A percentile compares a stretch with the other conserved stretches of the same genome.
Conservation (phyloP, 1,140 invertebrate genomes). For the Drosophila persimilis region DNA sequence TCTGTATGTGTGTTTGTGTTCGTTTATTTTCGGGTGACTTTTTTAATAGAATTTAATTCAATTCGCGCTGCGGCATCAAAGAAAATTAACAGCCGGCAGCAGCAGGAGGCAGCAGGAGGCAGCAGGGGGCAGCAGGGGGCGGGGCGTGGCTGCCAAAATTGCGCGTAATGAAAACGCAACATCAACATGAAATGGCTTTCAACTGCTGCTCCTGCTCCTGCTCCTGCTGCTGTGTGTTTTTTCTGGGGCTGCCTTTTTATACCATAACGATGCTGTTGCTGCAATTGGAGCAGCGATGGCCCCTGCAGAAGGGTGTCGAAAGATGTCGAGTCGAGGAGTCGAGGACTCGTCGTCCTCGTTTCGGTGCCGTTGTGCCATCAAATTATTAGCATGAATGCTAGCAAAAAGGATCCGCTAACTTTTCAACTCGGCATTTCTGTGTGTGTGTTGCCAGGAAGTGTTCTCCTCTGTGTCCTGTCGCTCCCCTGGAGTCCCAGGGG, state of each 20-base stretch:
- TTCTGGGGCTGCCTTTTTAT: neutral
- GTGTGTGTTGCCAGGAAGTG: conserved; percentile 53
- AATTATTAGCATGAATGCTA: conserved; percentile 80
- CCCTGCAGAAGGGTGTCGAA: too few relatives aligned
- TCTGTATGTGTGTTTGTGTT: conserved; percentile 4
- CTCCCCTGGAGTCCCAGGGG: conserved; percentile 25
- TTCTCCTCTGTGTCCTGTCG: neutral
- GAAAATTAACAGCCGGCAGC: conserved; percentile 49
- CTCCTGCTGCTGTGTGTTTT: conserved; percentile 20
- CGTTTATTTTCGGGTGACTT: conserved; percentile 18
- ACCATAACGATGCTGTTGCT: neutral
- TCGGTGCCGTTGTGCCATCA: conserved; percentile 52
- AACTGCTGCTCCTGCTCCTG: conserved; percentile 15
- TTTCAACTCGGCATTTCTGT: conserved; percentile 12
- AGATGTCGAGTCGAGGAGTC: conserved; percentile 24
- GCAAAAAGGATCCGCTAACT: conserved; percentile 59
- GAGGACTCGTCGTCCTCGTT: conserved; percentile 33
- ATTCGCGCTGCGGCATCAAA: conserved; percentile 63
- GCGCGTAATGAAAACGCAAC: conserved; percentile 79
- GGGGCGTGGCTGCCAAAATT: conserved; percentile 55
- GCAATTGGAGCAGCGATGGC: too few relatives aligned
- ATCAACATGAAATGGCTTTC: conserved; percentile 72
- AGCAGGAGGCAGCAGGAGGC: neutral
- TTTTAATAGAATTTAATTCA: conserved; percentile 65
- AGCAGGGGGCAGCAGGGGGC: conserved; percentile 4